Evolutionary conservation across 2,113 vertebrate genomes (phyloP).

Genomic region (Thymallus thymallus): DNA sequence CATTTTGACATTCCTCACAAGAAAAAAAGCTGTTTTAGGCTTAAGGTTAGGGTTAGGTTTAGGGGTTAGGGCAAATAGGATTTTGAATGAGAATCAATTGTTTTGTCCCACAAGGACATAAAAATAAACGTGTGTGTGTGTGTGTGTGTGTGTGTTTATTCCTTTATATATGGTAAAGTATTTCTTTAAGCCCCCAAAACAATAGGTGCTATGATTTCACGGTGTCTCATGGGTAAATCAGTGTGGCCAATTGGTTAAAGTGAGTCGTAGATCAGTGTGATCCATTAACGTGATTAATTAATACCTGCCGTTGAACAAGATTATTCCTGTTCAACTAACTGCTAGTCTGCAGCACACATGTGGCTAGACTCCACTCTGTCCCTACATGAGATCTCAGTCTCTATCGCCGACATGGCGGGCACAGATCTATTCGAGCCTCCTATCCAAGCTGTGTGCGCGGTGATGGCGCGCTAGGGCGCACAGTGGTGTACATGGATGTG

Average conservation of each 20-base stretch:
- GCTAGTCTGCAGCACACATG: not conserved
- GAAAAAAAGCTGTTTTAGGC: no score
- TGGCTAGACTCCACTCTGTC: not conserved
- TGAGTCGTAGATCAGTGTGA: conserved; percentile 7
- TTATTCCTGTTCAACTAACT: not conserved
- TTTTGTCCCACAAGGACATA: no score
- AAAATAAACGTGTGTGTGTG: no score
- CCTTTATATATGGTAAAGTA: no score
- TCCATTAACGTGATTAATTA: conserved; percentile 6
- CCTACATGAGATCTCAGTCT: not conserved
- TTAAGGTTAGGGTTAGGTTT: no score
- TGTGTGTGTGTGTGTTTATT: no score
- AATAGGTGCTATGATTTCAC: no score
- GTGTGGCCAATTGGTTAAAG: conserved; percentile 2
- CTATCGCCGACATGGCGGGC: not conserved
- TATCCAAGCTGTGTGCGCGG: not conserved
- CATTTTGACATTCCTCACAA: no score
- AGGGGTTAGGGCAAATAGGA: no score
- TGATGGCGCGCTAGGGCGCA: not conserved
- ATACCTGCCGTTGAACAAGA: conserved; percentile 1
- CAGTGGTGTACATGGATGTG: not conserved
- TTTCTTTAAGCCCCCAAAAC: no score
- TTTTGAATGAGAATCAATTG: no score
- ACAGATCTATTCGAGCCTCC: not conserved
- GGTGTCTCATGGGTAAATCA: not conserved